These are phyloP conservation scores for Lutjanus erythropterus DNA, from an alignment of 2,113 vertebrate genomes.

Conservation along the genomic window DNA sequence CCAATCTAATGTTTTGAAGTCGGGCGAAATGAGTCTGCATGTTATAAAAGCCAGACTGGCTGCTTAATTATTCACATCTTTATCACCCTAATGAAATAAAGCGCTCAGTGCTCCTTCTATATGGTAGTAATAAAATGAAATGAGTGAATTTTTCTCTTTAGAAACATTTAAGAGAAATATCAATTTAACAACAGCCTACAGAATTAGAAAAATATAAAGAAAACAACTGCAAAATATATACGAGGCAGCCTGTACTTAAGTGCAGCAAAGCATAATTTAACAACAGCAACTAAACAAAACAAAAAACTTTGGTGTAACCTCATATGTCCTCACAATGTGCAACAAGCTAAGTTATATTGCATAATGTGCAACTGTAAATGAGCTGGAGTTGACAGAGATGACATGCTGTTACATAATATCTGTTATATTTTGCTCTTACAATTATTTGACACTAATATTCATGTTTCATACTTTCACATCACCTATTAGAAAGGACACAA, in stretches of 20 bases:
- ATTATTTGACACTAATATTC: background rate
- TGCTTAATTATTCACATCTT: slow-evolving; percentile 68
- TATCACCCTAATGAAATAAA: slow-evolving; percentile 53
- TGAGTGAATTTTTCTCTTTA: background rate
- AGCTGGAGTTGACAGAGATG: background rate
- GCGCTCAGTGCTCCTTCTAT: background rate
- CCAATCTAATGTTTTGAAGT: slow-evolving; percentile 56
- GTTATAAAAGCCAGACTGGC: slow-evolving; percentile 47
- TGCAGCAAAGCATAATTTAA: background rate
- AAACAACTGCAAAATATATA: slow-evolving; percentile 4
- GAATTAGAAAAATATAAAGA: background rate
- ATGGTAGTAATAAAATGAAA: slow-evolving; percentile 17
- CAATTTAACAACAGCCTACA: slow-evolving; percentile 1
- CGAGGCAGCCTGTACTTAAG: background rate
- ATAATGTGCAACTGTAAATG: background rate
- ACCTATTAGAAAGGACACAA: background rate
- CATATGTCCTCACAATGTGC: background rate
- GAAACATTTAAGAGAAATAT: background rate
- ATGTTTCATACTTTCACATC: background rate
- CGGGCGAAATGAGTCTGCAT: slow-evolving; percentile 52
- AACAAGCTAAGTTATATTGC: background rate
- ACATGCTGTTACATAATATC: background rate
- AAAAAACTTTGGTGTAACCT: background rate
- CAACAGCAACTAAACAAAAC: background rate
- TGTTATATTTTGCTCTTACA: background rate